phyloP scores from a whole-genome alignment of 2,888 invertebrate species.

The Ariolimax columbianus region DNA sequence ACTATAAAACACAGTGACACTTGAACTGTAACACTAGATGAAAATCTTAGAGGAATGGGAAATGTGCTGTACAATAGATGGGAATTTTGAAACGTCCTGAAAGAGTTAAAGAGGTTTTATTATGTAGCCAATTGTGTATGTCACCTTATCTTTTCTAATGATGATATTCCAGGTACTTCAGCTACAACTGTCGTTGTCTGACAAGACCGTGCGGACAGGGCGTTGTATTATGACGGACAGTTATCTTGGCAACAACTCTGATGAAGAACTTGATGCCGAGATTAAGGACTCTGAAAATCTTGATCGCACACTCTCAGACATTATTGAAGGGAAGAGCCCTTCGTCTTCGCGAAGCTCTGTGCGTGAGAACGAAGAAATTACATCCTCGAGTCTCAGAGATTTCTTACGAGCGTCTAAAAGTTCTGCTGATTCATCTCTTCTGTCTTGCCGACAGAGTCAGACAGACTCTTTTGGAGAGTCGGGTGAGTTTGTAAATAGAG shows the following conservation, averaged over 20 bases:
- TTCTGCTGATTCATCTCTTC: neutral
- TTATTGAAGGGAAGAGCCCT: constrained; percentile 66
- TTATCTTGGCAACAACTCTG: constrained; percentile 61
- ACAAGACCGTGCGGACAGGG: neutral
- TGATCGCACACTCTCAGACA: constrained; percentile 71
- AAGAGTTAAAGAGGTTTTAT: too few species aligned
- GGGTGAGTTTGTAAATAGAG: neutral
- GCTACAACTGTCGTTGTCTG: constrained; percentile 68
- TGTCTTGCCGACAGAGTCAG: too few species aligned
- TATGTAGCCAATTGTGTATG: neutral
- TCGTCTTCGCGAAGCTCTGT: neutral
- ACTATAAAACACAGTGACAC: too few species aligned
- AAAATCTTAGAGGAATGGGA: too few species aligned
- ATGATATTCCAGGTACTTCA: constrained; percentile 70
- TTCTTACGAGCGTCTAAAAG: neutral
- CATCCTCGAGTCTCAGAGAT: neutral
- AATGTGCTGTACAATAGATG: too few species aligned
- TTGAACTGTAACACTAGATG: too few species aligned
- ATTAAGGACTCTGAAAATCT: constrained; percentile 71
- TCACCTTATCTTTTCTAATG: neutral
- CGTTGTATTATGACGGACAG: constrained; percentile 55
- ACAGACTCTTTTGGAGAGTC: neutral
- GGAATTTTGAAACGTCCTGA: too few species aligned
- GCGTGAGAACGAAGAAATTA: neutral
- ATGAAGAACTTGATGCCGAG: constrained; percentile 66